Conservation (phyloP, 1,140 invertebrate species). For the Trachymyrmex septentrionalis region DNA sequence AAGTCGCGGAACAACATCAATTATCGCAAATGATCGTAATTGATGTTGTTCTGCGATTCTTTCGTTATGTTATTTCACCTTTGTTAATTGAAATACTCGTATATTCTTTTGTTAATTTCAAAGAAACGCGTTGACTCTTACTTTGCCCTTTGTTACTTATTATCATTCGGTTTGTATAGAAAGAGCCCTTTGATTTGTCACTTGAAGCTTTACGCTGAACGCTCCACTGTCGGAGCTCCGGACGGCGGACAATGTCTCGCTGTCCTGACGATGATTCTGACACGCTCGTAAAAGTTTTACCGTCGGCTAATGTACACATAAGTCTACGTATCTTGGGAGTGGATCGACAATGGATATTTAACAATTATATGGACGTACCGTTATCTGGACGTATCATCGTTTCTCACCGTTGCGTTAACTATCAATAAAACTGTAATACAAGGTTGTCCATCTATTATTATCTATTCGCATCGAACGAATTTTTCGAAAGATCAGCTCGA, state of each 20-base stretch:
- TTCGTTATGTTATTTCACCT: too few species aligned
- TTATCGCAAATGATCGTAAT: too few species aligned
- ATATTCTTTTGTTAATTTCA: too few species aligned
- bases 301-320: not conserved
- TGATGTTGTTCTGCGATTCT: too few species aligned
- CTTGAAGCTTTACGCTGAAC: slow-evolving; percentile 1
- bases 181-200: too few species aligned
- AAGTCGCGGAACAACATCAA: too few species aligned
- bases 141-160: too few species aligned
- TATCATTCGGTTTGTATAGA: too few species aligned
- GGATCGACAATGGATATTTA: not conserved
- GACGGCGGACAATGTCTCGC: not conserved
- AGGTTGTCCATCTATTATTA: slow-evolving; percentile 54
- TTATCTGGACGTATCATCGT: not conserved
- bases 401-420: not conserved
- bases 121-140: too few species aligned
- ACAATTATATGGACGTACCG: not conserved
- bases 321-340: not conserved
- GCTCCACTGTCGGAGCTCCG: not conserved
- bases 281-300: not conserved
- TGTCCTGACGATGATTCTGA: not conserved
- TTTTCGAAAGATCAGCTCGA: slow-evolving; percentile 46
- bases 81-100: too few species aligned
- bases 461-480: slow-evolving; percentile 21
- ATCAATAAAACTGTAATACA: slow-evolving; percentile 13